Conservation (phyloP, 2,888 invertebrate genomes). For the Drosophila peninsularis region DNA sequence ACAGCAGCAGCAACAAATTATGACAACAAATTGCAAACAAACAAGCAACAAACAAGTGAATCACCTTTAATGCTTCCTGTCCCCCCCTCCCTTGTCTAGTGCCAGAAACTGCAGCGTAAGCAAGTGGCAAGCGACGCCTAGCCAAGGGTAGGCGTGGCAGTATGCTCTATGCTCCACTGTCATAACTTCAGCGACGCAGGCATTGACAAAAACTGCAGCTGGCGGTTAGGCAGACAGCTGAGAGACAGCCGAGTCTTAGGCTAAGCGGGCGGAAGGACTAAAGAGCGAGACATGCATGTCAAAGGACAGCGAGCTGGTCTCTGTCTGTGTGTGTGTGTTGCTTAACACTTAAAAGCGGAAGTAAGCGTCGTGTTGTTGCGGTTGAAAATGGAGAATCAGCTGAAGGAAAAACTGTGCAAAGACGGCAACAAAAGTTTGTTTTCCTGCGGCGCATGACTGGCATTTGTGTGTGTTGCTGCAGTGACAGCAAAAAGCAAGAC, state of each 20-base stretch:
- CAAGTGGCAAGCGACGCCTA: constrained; percentile 32
- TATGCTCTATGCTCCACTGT: constrained; percentile 50
- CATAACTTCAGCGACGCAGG: constrained; percentile 64
- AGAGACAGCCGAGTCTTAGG: constrained; percentile 59
- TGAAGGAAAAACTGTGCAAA: constrained; percentile 23
- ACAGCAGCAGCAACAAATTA: constrained; percentile 55
- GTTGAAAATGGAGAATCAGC: constrained; percentile 46
- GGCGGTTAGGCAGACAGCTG: constrained; percentile 54
- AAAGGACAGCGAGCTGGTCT: constrained; percentile 62
- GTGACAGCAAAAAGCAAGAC: constrained; percentile 70
- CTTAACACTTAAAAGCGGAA: constrained; percentile 78
- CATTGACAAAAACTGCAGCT: constrained; percentile 73
- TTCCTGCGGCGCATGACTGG: constrained; percentile 76
- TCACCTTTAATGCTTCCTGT: constrained; percentile 76
- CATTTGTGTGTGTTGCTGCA: constrained; percentile 67
- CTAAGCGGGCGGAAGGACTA: constrained; percentile 41
- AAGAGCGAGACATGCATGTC: constrained; percentile 76
- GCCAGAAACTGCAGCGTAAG: constrained; percentile 37
- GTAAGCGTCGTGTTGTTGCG: constrained; percentile 74
- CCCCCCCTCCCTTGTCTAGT: constrained; percentile 19
- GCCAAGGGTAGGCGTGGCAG: constrained; percentile 2
- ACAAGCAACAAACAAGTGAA: constrained; percentile 78
- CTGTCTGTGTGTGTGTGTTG: constrained; percentile 53
- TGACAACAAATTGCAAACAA: constrained; percentile 80
- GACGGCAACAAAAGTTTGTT: constrained; percentile 66